A percentile compares a stretch with the other conserved stretches of the same genome.
These are phyloP conservation scores for Choristoneura rosaceana DNA, from an alignment of 2,888 invertebrate genomes.

Conservation along the genomic window DNA sequence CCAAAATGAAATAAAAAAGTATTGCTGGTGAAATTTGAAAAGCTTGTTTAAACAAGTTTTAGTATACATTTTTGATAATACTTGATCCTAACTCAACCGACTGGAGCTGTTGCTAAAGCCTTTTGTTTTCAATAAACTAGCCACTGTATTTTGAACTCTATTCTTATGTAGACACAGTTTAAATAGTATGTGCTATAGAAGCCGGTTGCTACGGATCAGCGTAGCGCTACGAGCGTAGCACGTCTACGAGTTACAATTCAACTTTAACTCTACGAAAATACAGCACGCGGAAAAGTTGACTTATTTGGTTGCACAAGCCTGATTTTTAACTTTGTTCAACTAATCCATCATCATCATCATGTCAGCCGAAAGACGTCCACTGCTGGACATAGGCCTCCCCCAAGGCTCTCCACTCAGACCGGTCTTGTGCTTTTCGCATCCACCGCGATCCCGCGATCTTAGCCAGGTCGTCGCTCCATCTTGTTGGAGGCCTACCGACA, in stretches of 20 bases:
- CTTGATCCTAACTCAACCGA: background rate
- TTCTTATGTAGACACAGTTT: background rate
- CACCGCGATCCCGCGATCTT: no score
- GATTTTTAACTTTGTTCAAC: no score
- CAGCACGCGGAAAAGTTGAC: background rate
- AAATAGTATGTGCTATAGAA: background rate
- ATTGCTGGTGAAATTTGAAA: no score
- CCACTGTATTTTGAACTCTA: background rate
- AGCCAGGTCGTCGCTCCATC: no score
- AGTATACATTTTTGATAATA: background rate
- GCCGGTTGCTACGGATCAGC: constrained; percentile 9
- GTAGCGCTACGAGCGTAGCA: constrained; percentile 19
- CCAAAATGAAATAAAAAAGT: no score
- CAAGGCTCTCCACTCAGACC: no score
- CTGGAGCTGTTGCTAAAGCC: background rate
- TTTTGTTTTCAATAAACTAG: background rate
- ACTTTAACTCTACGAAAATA: constrained; percentile 1
- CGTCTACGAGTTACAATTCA: constrained; percentile 3
- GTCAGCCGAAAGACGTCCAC: no score
- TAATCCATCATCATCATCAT: no score
- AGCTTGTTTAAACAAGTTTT: no score
- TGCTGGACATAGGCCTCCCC: no score
- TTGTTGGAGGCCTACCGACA: no score
- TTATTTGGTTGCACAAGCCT: background rate
- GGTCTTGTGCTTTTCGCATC: no score